Conservation (phyloP, 2,113 vertebrate genomes). For the Leptobrachium leishanense region DNA sequence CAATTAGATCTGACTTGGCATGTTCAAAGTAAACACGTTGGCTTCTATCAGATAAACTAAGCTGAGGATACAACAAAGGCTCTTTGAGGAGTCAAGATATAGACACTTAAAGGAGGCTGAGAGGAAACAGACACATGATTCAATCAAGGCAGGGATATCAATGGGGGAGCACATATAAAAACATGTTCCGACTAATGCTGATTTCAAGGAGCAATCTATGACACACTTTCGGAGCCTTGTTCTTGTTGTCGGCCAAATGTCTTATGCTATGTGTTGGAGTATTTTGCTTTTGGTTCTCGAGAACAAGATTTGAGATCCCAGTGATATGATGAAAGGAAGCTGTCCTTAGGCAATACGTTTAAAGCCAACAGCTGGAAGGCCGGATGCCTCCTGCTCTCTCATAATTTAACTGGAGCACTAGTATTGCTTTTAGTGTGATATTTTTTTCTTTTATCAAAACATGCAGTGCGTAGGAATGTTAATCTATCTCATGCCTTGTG, state of each 20-base stretch:
- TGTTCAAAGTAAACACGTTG: slow-evolving; percentile 36
- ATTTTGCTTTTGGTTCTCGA: neutral
- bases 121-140: slow-evolving; percentile 19
- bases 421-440: no score
- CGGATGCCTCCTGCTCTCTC: no score
- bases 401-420: no score
- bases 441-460: no score
- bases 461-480: no score
- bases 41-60: slow-evolving; percentile 26
- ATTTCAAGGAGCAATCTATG: neutral
- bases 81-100: slow-evolving; percentile 33
- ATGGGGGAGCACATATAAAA: neutral
- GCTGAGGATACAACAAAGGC: slow-evolving; percentile 26
- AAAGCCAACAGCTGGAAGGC: neutral
- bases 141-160: slow-evolving; percentile 11
- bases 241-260: slow-evolving; percentile 16
- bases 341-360: neutral
- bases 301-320: neutral
- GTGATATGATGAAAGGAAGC: neutral
- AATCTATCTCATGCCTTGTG: no score
- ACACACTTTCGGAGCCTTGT: slow-evolving; percentile 9
- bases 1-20: slow-evolving; percentile 34
- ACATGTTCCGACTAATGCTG: slow-evolving; percentile 24
- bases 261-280: slow-evolving; percentile 8
- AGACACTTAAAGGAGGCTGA: slow-evolving; percentile 23